Conservation (phyloP, 2,113 vertebrate genomes). For the Sterrhoptilus dennistouni region DNA sequence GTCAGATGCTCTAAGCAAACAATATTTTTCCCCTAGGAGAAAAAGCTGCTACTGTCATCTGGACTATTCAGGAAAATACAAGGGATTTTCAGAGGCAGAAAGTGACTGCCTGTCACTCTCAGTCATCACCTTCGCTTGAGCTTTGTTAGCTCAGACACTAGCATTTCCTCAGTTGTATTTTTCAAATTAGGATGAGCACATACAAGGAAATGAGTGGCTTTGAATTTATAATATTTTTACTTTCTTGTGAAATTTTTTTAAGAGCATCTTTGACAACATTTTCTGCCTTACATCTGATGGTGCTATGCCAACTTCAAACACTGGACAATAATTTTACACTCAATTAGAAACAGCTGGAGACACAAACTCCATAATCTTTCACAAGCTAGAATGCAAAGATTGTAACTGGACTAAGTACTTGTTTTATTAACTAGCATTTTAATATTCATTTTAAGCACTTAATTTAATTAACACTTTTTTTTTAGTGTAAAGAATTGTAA, state of each 20-base stretch:
- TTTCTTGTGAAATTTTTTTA: background rate
- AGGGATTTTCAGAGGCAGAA: background rate
- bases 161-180: background rate
- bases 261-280: background rate
- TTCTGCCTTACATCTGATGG: background rate
- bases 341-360: background rate
- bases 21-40: background rate
- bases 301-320: background rate
- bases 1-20: background rate
- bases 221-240: background rate
- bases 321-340: background rate
- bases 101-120: too few relatives aligned
- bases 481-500: background rate
- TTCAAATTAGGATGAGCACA: background rate
- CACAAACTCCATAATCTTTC: background rate
- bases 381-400: background rate
- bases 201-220: accelerated
- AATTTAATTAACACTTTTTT: background rate
- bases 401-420: background rate
- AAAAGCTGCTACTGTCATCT: background rate
- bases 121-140: background rate
- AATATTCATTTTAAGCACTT: background rate
- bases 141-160: background rate
- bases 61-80: background rate
- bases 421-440: background rate